Evolutionary conservation across 2,888 invertebrate species (phyloP), one percentile per base, ranked within the genome.

Genomic region (Pseudococcus jackbeardsleyi): DNA sequence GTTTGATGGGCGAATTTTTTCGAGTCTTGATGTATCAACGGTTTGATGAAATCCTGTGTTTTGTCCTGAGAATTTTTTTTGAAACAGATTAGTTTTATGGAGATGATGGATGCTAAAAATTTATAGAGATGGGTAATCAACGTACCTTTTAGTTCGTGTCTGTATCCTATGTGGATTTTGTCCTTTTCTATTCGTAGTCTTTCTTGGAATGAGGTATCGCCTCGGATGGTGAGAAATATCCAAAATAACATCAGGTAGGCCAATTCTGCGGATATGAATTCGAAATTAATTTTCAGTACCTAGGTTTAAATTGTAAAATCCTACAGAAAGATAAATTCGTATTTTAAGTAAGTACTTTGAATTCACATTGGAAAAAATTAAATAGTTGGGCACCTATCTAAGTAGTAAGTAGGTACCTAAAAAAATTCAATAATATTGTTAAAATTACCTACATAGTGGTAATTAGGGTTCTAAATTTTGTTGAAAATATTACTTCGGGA

Each of bases 1-100:
- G 59, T 79, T 42, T 39, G 46, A 42, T 7, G 46, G 39, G 19
- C n/a, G 79, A 8, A 42, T 79, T 42, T 42, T 11, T 15, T 11
- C 2, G 0, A 79, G 17, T 12, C 22, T 39, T 42, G 79, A 79
- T n/a, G 19, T 79, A 15, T 79, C 15, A 8, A 79, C 79, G 7
- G 79, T n/a, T 79, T 79, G 79, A 79, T 79, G 79, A 42, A 79
- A 79, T 17, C 79, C 79, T 42, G 79, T n/a, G 42, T 79, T n/a
- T 0, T 42, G 39, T 79, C 42, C 79, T 79, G 79, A 4, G 42
- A 42, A 33, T 33, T 42, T 42, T 42, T 42, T 79, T 79, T 9
- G 46, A 42, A 19, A 42, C n/a, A 42, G 39, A 33, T 12, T 4
- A 39, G 33, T 72, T 72, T 33, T 17, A 7, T 72, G 26, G 12